Evolutionary conservation across 2,113 vertebrate species (phyloP), one percentile per base, ranked within the genome.

Genomic region (Actinemys pallida): DNA sequence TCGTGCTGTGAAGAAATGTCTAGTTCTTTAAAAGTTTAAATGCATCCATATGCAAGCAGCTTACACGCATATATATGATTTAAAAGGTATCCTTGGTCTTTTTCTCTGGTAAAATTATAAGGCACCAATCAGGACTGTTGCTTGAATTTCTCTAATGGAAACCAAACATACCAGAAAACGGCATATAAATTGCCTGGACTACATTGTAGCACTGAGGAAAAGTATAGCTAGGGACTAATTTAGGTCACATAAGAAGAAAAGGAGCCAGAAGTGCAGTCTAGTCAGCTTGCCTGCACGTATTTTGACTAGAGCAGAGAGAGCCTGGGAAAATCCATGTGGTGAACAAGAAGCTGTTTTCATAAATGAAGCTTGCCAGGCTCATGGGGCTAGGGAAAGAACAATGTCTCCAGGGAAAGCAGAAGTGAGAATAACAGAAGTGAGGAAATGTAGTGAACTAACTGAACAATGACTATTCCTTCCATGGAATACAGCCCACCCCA

Each of bases 11-110:
- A 95, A 90, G 85, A 93, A 94, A 83, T 24, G 35, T 57, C 83
- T 91, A 95, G 79, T 42, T n/a, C 19, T 93, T 88, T 94, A 50
- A 96, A 96, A 90, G 9, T 89, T 96, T 96, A 96, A 96, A 92
- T 94, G 79, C n/a, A 96, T 96, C 96, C 96, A 97, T 93, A 96
- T 96, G 96, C 75, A 95, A 83, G 59, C 39, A 83, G 45, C 81
- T 90, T 87, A 81, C n/a, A 83, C 0, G 1, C 84, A 87, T 31
- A 52, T 84, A 93, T 82, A 47, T 91, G 89, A 94, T 96, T 97
- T 94, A 88, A 94, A 95, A 29, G 16, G 49, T 80, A 94, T 95
- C 93, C 78, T 95, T 92, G 90, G 65, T 91, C 65, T 93, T 96
- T 91, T 53, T 87, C 90, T 80, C 53, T 75, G 83, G 84, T 88